Base-by-base conservation (phyloP, 2,888 invertebrate genomes). In the Cactoblastis cactorum region DNA sequence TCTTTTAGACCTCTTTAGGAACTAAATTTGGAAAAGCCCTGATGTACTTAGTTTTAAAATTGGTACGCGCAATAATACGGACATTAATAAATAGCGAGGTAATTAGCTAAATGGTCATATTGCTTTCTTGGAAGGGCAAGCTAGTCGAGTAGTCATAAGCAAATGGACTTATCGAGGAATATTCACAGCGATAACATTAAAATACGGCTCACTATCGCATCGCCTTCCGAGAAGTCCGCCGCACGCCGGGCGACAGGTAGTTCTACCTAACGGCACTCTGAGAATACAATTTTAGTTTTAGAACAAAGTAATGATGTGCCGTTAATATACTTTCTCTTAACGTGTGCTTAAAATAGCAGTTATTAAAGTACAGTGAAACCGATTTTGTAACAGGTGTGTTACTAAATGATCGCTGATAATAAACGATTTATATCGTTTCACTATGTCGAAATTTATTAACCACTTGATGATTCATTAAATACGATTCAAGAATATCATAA, bases 111-210 rank as follows among this genome's bases (percentile, higher is more conserved):
- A 74, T 64, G 67, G 59, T 69, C 67, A 70, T 69, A 71, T 72
- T 58, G 57, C 60, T 65, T 84, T 82, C 83, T 59, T 55, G 76
- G 83, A 82, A 85, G 70, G 69, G 65, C 65, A 73, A 63, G 64
- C 62, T 65, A 48, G 55, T 61, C 65, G 62, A 71, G 67, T 69
- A 77, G 75, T 80, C 71, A 71, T 75, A 77, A 70, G 73, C 75
- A 77, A 82, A 77, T 80, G 74, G 72, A 81, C 71, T 84, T 85
- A 86, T 85, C 83, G 77, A 66, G 69, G 73, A 63, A 66, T 77
- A 72, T 79, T 84, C 81, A 74, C 73, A 77, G 77, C 83, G 88
- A 89, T 86, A 88, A 85, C 84, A 78, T 86, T 84, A 80, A 80
- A 83, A 83, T 78, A 83, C 82, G 75, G 77, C 80, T 72, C 78